phyloP scores from a whole-genome alignment of 1,140 invertebrate genomes.

The Thaumatotibia leucotreta region DNA sequence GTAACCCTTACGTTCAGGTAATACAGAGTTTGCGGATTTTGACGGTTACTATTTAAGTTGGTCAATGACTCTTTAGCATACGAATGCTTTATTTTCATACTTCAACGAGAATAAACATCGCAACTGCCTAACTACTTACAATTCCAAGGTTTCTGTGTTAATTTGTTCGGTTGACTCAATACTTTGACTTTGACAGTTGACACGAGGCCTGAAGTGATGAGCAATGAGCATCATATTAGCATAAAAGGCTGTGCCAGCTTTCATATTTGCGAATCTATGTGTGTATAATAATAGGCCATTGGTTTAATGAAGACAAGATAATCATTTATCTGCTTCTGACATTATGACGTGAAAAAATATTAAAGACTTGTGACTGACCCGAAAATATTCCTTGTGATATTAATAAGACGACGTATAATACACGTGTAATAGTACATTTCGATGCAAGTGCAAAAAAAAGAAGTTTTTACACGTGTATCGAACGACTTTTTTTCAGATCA shows the following conservation, averaged over 20 bases:
- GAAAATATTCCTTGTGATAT: too few species aligned
- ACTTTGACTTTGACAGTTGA: constrained; percentile 8
- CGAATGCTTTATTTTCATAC: constrained; percentile 11
- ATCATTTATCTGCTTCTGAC: too few species aligned
- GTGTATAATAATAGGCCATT: not conserved
- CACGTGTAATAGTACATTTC: too few species aligned
- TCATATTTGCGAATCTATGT: not conserved
- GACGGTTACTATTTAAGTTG: not conserved
- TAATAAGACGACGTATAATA: too few species aligned
- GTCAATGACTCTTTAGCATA: constrained; percentile 1
- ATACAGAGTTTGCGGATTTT: not conserved
- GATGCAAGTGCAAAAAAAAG: too few species aligned
- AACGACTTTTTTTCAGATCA: too few species aligned
- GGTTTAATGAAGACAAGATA: not conserved
- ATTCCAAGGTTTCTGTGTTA: constrained; percentile 9
- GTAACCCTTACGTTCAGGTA: not conserved
- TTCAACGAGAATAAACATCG: constrained; percentile 9
- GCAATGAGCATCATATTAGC: too few species aligned
- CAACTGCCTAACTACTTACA: constrained; percentile 1
- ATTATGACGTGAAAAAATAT: too few species aligned
- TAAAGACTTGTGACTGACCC: too few species aligned
- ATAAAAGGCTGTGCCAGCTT: not conserved
- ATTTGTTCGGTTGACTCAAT: not conserved
- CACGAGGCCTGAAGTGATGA: not conserved
- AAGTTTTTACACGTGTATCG: too few species aligned